Percentiles rank a stretch among this genome's conserved stretches.
Conservation (phyloP, 2,113 vertebrate species). For the Pangasianodon hypophthalmus region DNA sequence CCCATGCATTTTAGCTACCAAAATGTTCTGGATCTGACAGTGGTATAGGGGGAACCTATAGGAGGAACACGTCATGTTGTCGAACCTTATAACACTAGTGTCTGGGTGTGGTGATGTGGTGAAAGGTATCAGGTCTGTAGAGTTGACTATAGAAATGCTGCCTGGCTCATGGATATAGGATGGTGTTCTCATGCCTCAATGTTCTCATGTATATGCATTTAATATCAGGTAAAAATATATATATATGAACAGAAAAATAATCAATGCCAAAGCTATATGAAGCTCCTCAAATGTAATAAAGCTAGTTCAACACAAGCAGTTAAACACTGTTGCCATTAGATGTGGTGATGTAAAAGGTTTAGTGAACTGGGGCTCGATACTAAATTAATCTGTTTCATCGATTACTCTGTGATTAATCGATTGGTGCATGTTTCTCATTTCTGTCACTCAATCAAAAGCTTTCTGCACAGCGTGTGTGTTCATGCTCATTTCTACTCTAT, state of each 20-base stretch:
- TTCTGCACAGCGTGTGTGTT: neutral
- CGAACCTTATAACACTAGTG: neutral
- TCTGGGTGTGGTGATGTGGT: slow-evolving; percentile 10
- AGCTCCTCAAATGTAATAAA: neutral
- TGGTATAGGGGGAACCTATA: neutral
- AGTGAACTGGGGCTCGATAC: neutral
- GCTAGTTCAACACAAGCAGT: neutral
- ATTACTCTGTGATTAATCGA: neutral
- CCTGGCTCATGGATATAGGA: neutral
- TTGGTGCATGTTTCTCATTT: neutral
- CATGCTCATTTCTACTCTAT: neutral
- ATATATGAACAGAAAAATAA: neutral
- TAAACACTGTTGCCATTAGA: neutral
- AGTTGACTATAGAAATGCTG: neutral
- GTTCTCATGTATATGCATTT: neutral
- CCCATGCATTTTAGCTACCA: neutral
- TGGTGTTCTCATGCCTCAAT: neutral
- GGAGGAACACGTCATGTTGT: neutral
- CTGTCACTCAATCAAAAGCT: neutral
- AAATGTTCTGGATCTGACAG: neutral
- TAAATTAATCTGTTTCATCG: neutral
- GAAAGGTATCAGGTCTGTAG: neutral
- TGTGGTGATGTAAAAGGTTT: neutral
- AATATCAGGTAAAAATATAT: neutral
- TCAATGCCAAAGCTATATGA: neutral